Evolutionary conservation across 2,113 vertebrate species (phyloP), one percentile per base, ranked within the genome.

Genomic region (Agapornis roseicollis): DNA sequence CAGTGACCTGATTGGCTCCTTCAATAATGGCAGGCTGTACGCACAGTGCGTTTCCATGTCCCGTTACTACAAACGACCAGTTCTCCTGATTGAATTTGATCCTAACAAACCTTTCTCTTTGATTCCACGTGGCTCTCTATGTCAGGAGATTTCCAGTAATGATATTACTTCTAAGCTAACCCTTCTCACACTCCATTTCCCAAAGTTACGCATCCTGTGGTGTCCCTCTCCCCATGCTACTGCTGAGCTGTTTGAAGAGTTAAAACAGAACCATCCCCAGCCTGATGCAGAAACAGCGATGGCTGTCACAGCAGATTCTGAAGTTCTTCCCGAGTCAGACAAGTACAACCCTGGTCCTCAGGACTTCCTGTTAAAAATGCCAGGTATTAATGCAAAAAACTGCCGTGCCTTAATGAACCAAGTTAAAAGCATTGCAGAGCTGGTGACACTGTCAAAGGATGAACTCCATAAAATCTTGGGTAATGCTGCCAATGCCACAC

Each of bases 1-100:
- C 96, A 99, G 99, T 0, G 99, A 99, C 27, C 97, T 99, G 93
- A 99, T 99, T 0, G 99, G 99, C 15, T 99, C 99, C 1, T 49
- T 99, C 8, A 99, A 98, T 92, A 99, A 98, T 2, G 99, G 99
- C 7, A 97, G 99, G 23, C 98, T 99, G 12, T 99, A 99, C 42
- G 77, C 98, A 6, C 99, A 99, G 93, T 99, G 99, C 61, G 63
- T 99, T 42, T 97, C 99, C 94, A 99, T 99, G 99, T 98, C 97
- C 35, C 99, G 99, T 53, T 99, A 98, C 93, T 99, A 99, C 95
- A 98, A 96, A 90, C 98, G 98, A 25, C 99, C 99, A 0, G 96
- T 99, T 80, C 98, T 99, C 12, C 98, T 99, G 41, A 99, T 99
- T 3, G 99, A 99, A 89, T 99, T 99, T 10, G 99, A 99, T 80